A percentile compares a stretch with the other conserved stretches of the same genome.
Conservation (phyloP, 92 coral and sea anemone genomes). For the Ricordea florida region DNA sequence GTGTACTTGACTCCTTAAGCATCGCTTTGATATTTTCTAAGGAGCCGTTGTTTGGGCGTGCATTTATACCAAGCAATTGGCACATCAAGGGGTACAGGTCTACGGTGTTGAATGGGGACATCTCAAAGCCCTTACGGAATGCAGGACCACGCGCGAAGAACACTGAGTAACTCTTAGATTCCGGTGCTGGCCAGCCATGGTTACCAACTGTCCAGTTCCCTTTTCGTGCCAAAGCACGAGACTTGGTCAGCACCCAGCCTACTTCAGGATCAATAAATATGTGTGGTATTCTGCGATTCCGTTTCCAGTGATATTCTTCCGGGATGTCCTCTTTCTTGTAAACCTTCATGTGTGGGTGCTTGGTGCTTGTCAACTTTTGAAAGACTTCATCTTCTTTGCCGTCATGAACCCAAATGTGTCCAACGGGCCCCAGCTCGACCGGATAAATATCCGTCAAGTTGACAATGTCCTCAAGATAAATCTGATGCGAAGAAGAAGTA, state of each 20-base stretch:
- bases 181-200: slow-evolving; percentile 59
- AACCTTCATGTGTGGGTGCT: slow-evolving; percentile 63
- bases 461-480: slow-evolving; percentile 71
- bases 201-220: slow-evolving; percentile 56
- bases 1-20: slow-evolving; percentile 29
- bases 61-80: slow-evolving; percentile 69
- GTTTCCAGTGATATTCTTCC: slow-evolving; percentile 73
- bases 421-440: slow-evolving; percentile 61
- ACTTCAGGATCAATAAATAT: slow-evolving; percentile 72
- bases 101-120: slow-evolving; percentile 65
- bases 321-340: slow-evolving; percentile 81
- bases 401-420: slow-evolving; percentile 70
- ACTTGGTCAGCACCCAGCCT: slow-evolving; percentile 67
- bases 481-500: slow-evolving; percentile 61
- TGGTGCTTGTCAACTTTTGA: slow-evolving; percentile 61
- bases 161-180: slow-evolving; percentile 62
- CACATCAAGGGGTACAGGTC: slow-evolving; percentile 92
- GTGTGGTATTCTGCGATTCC: slow-evolving; percentile 88
- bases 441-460: slow-evolving; percentile 39
- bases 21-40: slow-evolving; percentile 68
- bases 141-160: slow-evolving; percentile 96
- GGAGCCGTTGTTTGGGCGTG: slow-evolving; percentile 85
- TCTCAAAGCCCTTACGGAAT: slow-evolving; percentile 61
- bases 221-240: slow-evolving; percentile 7
- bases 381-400: slow-evolving; percentile 73